Evolutionary conservation across 92 coral and sea anemone genomes (phyloP).

Genomic region (Parazoanthus swiftii): DNA sequence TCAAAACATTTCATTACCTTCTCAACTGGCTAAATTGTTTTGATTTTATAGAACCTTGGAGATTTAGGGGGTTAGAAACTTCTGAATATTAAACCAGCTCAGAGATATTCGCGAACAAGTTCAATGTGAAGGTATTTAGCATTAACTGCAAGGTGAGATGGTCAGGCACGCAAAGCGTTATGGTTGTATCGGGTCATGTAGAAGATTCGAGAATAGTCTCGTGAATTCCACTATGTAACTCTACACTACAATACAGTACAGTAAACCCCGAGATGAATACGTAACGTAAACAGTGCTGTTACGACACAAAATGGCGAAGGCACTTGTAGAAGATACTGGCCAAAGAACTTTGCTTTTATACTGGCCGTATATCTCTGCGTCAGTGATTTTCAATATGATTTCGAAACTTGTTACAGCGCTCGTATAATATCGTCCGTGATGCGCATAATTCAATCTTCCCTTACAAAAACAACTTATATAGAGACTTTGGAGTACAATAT

Average conservation of each 20-base stretch:
- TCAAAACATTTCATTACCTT: background rate
- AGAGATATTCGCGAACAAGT: too few species aligned
- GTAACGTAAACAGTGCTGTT: background rate
- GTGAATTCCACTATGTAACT: slow-evolving; percentile 5
- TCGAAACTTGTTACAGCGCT: slow-evolving; percentile 19
- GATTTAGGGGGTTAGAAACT: background rate
- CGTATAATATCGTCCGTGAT: slow-evolving; percentile 5
- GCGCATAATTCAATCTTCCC: slow-evolving; percentile 11
- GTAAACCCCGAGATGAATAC: background rate
- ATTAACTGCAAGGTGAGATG: background rate
- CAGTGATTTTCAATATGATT: slow-evolving; percentile 13
- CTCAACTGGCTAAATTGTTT: background rate
- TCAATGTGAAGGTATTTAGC: too few species aligned
- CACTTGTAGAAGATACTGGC: slow-evolving; percentile 2
- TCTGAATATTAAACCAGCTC: background rate
- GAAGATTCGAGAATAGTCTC: background rate
- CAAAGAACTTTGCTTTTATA: background rate
- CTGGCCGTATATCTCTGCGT: background rate
- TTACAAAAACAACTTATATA: slow-evolving; percentile 20
- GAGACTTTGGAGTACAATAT: slow-evolving; percentile 1
- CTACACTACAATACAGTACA: background rate
- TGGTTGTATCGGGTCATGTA: background rate
- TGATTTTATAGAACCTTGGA: background rate
- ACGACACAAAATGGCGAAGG: slow-evolving; percentile 4
- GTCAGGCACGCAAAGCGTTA: background rate